Percentiles rank a stretch among this genome's conserved stretches.
Conservation (phyloP, 2,888 invertebrate genomes). For the Macaria liturata region DNA sequence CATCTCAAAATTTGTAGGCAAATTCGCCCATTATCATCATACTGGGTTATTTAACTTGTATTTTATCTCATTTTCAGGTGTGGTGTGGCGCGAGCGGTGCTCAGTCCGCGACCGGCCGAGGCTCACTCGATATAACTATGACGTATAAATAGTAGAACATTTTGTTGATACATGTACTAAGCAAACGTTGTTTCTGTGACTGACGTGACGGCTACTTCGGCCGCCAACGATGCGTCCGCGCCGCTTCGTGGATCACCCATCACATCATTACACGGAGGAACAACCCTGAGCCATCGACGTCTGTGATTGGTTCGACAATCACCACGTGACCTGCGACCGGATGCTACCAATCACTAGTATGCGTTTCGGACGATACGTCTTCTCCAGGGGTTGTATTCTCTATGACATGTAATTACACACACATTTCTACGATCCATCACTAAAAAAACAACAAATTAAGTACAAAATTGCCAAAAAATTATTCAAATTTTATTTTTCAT, state of each 20-base stretch:
- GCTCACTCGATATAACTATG: conserved; percentile 50
- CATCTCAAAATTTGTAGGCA: too few species aligned
- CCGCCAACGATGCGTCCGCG: conserved; percentile 55
- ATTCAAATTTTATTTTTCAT: conserved; percentile 46
- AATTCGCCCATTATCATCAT: too few species aligned
- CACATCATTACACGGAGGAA: conserved; percentile 1
- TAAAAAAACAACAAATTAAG: too few species aligned
- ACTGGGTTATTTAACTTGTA: background rate
- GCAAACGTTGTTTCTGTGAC: conserved; percentile 75
- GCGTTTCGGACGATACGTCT: too few species aligned
- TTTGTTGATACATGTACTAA: conserved; percentile 79
- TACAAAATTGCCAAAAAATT: conserved; percentile 82
- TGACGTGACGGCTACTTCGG: conserved; percentile 50
- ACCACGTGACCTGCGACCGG: too few species aligned
- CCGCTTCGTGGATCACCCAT: conserved; percentile 40
- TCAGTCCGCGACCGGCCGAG: conserved; percentile 26
- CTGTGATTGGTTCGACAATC: too few species aligned
- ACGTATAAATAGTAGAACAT: conserved; percentile 68
- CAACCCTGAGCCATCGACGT: too few species aligned
- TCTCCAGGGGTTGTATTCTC: too few species aligned
- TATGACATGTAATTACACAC: conserved; percentile 37
- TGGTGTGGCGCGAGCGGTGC: conserved; percentile 54
- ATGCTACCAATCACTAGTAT: too few species aligned
- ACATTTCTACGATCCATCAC: conserved; percentile 67
- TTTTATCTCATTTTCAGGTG: conserved; percentile 54